Evolutionary conservation across 2,113 vertebrate genomes (phyloP).

Genomic region (Gracilinanus agilis): DNA sequence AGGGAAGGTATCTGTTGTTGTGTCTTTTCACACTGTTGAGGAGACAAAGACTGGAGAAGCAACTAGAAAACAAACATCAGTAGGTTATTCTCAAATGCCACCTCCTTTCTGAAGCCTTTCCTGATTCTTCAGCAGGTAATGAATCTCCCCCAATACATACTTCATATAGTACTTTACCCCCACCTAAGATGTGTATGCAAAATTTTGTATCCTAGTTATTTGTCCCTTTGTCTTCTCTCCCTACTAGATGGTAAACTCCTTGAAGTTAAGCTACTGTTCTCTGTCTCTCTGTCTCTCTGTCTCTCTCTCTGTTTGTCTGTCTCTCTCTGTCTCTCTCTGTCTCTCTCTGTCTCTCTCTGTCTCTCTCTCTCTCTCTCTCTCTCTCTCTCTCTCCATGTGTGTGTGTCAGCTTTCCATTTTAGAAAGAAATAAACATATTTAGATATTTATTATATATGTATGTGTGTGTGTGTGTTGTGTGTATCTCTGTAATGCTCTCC

Average conservation of each 20-base stretch:
- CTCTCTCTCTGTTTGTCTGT: background rate
- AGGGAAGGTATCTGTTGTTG: too few relatives aligned
- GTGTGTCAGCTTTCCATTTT: too few relatives aligned
- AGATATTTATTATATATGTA: background rate
- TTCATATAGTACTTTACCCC: background rate
- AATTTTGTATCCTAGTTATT: background rate
- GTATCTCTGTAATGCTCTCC: background rate
- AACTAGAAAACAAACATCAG: background rate
- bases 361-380: constrained; percentile 24
- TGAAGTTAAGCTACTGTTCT: background rate
- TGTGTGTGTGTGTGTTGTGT: background rate
- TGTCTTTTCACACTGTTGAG: too few relatives aligned
- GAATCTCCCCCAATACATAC: background rate
- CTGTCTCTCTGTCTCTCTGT: background rate
- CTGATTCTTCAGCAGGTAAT: background rate
- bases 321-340: constrained; percentile 26
- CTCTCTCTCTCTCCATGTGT: too few relatives aligned
- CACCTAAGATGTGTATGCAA: background rate
- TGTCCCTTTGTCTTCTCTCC: background rate
- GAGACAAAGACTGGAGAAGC: background rate
- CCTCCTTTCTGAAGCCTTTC: background rate
- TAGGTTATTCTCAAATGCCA: background rate
- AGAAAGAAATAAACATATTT: background rate
- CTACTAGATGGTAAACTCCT: background rate
- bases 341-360: background rate